phyloP scores from a whole-genome alignment of 2,113 vertebrate species.

The Tyto alba region DNA sequence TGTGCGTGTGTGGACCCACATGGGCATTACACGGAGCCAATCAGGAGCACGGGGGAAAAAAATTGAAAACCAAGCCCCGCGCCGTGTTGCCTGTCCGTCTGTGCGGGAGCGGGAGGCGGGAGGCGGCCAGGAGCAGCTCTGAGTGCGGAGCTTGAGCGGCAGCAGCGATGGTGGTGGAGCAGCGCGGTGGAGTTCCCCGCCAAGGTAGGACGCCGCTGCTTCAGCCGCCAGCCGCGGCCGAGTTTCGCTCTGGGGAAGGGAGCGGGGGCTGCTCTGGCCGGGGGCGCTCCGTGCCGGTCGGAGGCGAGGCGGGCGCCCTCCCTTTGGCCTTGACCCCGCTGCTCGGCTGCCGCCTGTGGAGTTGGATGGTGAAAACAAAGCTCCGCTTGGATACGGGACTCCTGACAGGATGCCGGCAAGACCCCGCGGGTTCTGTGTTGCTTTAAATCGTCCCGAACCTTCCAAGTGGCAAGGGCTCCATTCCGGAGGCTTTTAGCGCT shows the following conservation, averaged over 20 bases:
- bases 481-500: no score
- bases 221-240: neutral
- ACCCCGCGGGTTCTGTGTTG: neutral
- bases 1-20: neutral
- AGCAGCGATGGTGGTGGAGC: constrained; percentile 39
- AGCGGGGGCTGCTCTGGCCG: rapidly evolving
- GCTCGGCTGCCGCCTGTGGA: neutral
- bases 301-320: neutral
- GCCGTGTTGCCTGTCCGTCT: neutral
- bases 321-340: neutral
- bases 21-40: neutral
- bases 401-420: neutral
- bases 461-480: rapidly evolving
- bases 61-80: neutral
- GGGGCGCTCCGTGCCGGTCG: neutral
- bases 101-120: neutral
- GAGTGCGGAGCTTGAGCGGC: neutral
- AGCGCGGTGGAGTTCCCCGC: neutral
- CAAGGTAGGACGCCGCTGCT: constrained; percentile 55
- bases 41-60: neutral
- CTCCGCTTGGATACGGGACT: neutral
- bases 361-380: neutral
- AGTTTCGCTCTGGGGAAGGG: neutral
- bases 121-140: neutral
- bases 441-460: neutral